These are phyloP conservation scores for Spondyliosoma cantharus DNA, from an alignment of 2,797 vertebrate genomes.

Conservation along the genomic window DNA sequence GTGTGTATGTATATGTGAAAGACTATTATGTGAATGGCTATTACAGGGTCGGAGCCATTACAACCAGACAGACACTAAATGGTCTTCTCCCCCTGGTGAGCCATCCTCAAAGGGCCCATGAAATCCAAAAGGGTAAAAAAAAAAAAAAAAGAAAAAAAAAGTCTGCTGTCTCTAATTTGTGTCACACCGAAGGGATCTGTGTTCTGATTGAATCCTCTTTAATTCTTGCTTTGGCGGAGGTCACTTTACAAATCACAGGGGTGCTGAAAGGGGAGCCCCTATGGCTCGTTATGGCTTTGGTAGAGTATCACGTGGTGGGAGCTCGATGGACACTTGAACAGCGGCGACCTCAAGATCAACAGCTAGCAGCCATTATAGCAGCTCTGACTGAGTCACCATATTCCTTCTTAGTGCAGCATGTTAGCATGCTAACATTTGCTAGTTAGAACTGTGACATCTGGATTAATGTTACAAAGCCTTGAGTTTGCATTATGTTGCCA, in stretches of 20 bases:
- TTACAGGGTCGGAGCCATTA: constrained; percentile 84
- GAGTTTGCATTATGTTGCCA: no score
- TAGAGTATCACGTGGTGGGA: constrained; percentile 17
- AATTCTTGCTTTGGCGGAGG: constrained; percentile 69
- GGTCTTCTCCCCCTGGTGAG: constrained; percentile 79
- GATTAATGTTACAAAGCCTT: no score
- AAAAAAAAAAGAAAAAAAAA: constrained; percentile 73
- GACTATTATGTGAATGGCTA: constrained; percentile 71
- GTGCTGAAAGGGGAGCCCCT: constrained; percentile 45
- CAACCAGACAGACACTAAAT: constrained; percentile 87
- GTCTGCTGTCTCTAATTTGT: constrained; percentile 78
- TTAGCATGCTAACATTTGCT: not conserved
- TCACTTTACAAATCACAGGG: constrained; percentile 73
- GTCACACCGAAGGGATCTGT: constrained; percentile 70
- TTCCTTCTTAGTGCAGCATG: not conserved
- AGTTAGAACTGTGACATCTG: not conserved
- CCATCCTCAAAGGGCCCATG: constrained; percentile 82
- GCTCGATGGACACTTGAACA: constrained; percentile 11
- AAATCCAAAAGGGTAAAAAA: constrained; percentile 75
- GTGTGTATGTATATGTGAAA: not conserved
- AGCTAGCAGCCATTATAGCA: not conserved
- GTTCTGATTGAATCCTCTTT: constrained; percentile 67
- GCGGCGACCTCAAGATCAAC: constrained; percentile 13
- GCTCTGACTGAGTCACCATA: not conserved
- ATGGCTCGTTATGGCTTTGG: constrained; percentile 20